Conservation (phyloP, 2,888 invertebrate genomes). For the Hydrotaea diabolus region DNA sequence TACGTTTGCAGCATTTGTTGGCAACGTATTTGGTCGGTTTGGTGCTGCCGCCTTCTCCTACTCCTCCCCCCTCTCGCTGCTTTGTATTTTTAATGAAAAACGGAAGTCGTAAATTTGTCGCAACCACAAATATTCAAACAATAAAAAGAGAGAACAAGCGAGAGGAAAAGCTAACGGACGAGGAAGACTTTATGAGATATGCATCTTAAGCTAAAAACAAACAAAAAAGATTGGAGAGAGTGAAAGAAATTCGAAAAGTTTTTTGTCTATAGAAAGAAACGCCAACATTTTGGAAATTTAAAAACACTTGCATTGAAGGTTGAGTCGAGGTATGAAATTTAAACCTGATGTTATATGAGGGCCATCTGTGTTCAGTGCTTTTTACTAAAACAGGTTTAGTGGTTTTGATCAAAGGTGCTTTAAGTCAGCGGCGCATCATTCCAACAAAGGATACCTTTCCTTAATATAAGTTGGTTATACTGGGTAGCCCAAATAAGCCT, state of each 20-base stretch:
- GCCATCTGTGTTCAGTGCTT: too few relatives aligned
- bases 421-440: too few relatives aligned
- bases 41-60: background rate
- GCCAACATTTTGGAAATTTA: too few relatives aligned
- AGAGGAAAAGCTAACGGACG: background rate
- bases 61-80: background rate
- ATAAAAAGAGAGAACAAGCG: constrained; percentile 53
- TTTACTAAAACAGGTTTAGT: too few relatives aligned
- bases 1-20: constrained; percentile 29
- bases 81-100: constrained; percentile 58
- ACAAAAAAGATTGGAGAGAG: constrained; percentile 7
- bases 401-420: too few relatives aligned
- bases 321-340: too few relatives aligned
- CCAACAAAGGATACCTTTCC: too few relatives aligned
- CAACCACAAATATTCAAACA: constrained; percentile 61
- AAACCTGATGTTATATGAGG: too few relatives aligned
- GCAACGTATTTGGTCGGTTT: background rate
- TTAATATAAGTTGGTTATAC: too few relatives aligned
- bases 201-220: constrained; percentile 55
- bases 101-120: constrained; percentile 70
- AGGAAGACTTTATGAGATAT: constrained; percentile 45
- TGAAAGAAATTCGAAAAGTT: background rate
- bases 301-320: too few relatives aligned
- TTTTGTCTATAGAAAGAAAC: background rate
- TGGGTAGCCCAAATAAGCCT: too few relatives aligned